phyloP scores from a whole-genome alignment of 1,140 invertebrate genomes.

The Temnothorax longispinosus region DNA sequence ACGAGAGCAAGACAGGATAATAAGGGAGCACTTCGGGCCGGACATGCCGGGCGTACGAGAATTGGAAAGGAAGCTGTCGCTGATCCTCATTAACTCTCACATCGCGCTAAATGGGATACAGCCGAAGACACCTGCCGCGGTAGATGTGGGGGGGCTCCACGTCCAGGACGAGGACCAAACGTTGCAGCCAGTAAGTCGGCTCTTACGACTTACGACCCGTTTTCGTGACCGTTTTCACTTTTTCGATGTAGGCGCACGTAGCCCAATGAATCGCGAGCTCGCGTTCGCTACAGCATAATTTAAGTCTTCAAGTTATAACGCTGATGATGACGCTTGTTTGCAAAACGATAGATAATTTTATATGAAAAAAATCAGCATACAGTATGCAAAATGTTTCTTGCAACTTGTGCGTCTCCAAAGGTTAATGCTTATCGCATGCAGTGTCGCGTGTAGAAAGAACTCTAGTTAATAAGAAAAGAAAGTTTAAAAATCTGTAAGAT shows the following conservation, averaged over 20 bases:
- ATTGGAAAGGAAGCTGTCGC: constrained; percentile 83
- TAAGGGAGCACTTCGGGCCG: constrained; percentile 82
- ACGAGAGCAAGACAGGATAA: constrained; percentile 73
- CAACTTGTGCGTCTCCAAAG: not conserved
- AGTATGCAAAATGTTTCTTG: not conserved
- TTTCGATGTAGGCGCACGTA: not conserved
- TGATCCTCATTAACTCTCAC: constrained; percentile 88
- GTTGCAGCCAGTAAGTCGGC: constrained; percentile 66
- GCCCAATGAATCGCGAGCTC: not conserved
- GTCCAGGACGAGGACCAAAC: constrained; percentile 76
- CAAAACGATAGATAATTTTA: not conserved
- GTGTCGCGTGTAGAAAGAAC: not conserved
- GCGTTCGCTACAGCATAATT: not conserved
- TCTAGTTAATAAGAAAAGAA: not conserved
- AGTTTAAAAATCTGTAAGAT: not conserved
- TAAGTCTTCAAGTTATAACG: not conserved
- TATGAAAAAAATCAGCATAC: not conserved
- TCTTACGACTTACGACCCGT: not conserved
- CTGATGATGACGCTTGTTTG: not conserved
- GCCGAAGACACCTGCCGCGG: constrained; percentile 83
- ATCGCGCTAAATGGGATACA: constrained; percentile 84
- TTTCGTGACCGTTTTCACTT: constrained; percentile 21
- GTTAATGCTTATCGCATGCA: not conserved
- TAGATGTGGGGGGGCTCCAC: constrained; percentile 88
- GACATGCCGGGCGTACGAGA: constrained; percentile 80